A percentile compares a stretch with the other conserved stretches of the same genome.
phyloP scores from a whole-genome alignment of 2,797 vertebrate species.

The Phyllotis vaccarum region DNA sequence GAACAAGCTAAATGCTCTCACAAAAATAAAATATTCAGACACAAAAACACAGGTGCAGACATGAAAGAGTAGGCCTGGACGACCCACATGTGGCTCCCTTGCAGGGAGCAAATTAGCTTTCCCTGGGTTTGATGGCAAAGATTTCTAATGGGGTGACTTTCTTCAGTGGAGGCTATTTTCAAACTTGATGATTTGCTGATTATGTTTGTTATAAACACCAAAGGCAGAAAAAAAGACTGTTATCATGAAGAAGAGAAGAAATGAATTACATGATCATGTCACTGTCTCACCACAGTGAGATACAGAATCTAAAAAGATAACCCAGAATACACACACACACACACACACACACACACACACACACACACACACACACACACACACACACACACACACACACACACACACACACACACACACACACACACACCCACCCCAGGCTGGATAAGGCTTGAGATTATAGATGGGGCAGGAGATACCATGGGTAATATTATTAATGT shows the following conservation, averaged over 20 bases:
- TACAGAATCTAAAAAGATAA: not conserved
- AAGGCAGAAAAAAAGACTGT: slow-evolving; percentile 37
- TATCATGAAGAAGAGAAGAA: slow-evolving; percentile 59
- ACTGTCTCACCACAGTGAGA: slow-evolving; percentile 11
- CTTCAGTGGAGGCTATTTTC: slow-evolving; percentile 54
- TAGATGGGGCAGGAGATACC: not conserved
- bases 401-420: not conserved
- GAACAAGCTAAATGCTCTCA: slow-evolving; percentile 52
- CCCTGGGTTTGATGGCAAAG: slow-evolving; percentile 49
- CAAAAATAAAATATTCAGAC: slow-evolving; percentile 68
- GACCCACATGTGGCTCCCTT: not conserved
- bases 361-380: not conserved
- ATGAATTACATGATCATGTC: slow-evolving; percentile 35
- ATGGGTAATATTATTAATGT: not conserved
- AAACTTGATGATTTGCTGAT: slow-evolving; percentile 73
- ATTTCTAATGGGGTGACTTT: slow-evolving; percentile 64
- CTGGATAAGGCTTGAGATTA: too few relatives aligned
- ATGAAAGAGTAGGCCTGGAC: not conserved
- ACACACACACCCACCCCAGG: too few relatives aligned
- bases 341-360: too few relatives aligned
- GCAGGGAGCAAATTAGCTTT: slow-evolving; percentile 57
- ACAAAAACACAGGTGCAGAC: slow-evolving; percentile 71
- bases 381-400: too few relatives aligned
- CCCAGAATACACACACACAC: not conserved
- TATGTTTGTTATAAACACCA: slow-evolving; percentile 70